Base-by-base conservation (phyloP, 1,140 invertebrate species). In the Dufourea novaeangliae region DNA sequence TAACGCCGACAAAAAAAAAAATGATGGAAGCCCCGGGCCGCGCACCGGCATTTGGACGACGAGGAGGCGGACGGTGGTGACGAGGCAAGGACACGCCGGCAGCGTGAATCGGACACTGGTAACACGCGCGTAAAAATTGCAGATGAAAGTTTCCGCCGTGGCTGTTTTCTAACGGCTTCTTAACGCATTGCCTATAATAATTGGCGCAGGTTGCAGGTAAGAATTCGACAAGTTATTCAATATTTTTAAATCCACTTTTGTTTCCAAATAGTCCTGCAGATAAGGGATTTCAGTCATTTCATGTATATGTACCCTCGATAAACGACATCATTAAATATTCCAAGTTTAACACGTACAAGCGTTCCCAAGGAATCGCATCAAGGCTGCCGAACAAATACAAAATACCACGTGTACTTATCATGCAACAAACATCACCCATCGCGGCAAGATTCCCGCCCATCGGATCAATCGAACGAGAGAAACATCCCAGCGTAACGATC, bases 1-100 rank as follows among this genome's bases (percentile, higher is more conserved):
- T 84, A 83, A 83, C 70, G 68, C 63, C 70, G 78, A 66, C 75
- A 75, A 72, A 86, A 86, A 75, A 72, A 86, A 86, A 88, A 88
- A 89, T 88, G 86, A 89, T 88, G 79, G 84, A 75, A 83, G 79
- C 80, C 77, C 81, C 52, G 74, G 83, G 75, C 82, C 79, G 80
- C 81, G 80, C 70, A 74, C 59, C 69, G 80, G 82, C 82, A 80
- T 79, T 82, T 84, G 61, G 82, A 84, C 82, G 80, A 79, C 57
- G 59, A 57, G 69, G 76, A 61, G 57, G 56, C 63, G 46, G 61
- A 63, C 44, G 59, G 66, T 72, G 63, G 69, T 69, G 84, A 79
- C 64, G 82, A 68, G 64, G 78, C 61, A 77, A 70, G 78, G 82
- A 83, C 50, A 68, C 54, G 41, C 57, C 27, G 66, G 39, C 57